Base-by-base conservation (phyloP, 2,797 vertebrate genomes). In the Staurois parvus region DNA sequence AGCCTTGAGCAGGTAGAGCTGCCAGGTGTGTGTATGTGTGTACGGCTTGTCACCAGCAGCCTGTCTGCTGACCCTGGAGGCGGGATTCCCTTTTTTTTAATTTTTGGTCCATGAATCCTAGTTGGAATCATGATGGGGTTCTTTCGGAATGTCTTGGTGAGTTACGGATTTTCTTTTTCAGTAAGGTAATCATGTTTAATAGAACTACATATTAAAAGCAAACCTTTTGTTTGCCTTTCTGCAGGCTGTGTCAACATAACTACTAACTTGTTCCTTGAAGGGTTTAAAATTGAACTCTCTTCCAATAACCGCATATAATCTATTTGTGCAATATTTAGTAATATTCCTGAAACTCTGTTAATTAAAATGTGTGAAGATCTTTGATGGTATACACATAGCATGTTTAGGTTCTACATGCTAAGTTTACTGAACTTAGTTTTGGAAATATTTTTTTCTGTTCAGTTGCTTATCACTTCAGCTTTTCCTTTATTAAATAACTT, bases 71-170 rank as follows among this genome's bases (percentile, higher is more conserved):
- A 26, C 85, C 85, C 76, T 28, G 37, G 40, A 73, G 85, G 80
- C 76, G n/a, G 80, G 69, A 83, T 83, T 83, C 81, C 85, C 80
- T 78, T 56, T 56, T 56, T 59, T 59, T 59, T n/a, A 24, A 5
- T 9, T 59, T 7, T 83, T 40, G 59, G 30, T 68, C 11, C n/a
- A 28, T 74, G 30, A 76, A 78, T 69, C 74, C 26, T 2, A 19
- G 0, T 28, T 1, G 11, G 48, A 83, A 86, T 82, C 81, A 88
- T 87, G 88, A 93, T 87, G 91, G 92, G 91, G 87, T 91, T 92
- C 88, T 80, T 93, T 42, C 77, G 59, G 89, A 91, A 34, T 26
- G 2, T 91, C 70, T 75, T 92, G 93, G 93, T 94, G 87, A 94
- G 92, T 91, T 88, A 42, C 59, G 3, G 4, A 37, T 67, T 26